Conservation (phyloP, 2,113 vertebrate species). For the Pseudopipra pipra region DNA sequence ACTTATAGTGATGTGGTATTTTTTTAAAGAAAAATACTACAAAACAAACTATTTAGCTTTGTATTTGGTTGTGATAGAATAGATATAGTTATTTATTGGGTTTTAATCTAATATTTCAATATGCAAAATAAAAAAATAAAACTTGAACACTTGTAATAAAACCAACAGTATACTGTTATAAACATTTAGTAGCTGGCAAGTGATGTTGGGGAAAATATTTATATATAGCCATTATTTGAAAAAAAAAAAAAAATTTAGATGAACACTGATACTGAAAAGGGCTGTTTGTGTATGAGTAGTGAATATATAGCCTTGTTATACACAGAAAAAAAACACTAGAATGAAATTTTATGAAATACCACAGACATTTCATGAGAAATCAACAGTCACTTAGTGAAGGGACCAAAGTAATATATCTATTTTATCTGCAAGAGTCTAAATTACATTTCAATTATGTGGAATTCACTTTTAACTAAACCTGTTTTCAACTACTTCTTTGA, state of each 20-base stretch:
- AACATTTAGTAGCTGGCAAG: background rate
- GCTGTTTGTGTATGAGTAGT: background rate
- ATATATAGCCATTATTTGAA: background rate
- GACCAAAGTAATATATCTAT: background rate
- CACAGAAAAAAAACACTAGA: rapidly evolving
- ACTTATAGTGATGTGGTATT: background rate
- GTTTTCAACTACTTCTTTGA: background rate
- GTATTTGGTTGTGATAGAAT: background rate
- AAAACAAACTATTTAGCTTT: background rate
- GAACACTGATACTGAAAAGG: background rate
- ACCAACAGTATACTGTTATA: background rate
- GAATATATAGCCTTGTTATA: background rate
- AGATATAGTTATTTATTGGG: background rate
- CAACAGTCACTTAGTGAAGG: background rate
- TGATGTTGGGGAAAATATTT: background rate
- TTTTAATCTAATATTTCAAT: background rate
- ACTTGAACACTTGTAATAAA: background rate
- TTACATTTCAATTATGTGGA: background rate
- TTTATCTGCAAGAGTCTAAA: background rate
- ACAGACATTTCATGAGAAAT: background rate
- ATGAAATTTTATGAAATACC: background rate
- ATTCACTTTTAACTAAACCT: background rate
- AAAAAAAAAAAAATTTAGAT: background rate
- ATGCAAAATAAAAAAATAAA: background rate
- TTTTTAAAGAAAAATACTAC: background rate